Conservation (phyloP, 2,797 vertebrate genomes). For the Pristis pectinata region DNA sequence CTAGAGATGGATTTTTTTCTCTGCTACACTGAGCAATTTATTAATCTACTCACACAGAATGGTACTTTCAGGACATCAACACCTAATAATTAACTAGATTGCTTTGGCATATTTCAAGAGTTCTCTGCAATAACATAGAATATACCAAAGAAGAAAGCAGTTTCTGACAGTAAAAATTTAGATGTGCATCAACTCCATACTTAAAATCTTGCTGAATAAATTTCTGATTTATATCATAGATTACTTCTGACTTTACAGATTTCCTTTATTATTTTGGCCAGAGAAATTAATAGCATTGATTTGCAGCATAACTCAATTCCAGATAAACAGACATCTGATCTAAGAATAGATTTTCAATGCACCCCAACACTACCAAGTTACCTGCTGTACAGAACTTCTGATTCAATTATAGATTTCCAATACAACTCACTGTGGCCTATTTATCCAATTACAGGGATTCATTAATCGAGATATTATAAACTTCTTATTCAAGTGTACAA, state of each 20-base stretch:
- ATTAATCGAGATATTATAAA: neutral
- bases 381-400: neutral
- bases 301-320: neutral
- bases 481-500: neutral
- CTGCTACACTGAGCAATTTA: constrained; percentile 17
- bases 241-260: no score
- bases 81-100: neutral
- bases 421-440: neutral
- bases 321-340: constrained; percentile 22
- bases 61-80: neutral
- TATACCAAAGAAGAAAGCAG: neutral
- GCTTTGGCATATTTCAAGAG: neutral
- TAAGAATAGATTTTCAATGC: neutral
- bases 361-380: neutral
- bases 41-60: constrained; percentile 7
- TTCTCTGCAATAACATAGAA: neutral
- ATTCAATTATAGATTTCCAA: constrained; percentile 7
- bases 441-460: neutral
- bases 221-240: no score
- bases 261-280: no score
- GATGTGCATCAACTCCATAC: neutral
- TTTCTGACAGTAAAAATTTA: neutral
- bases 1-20: neutral
- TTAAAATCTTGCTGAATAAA: neutral
- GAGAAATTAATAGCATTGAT: neutral